Evolutionary conservation across 2,888 invertebrate species (phyloP).

Genomic region (Xestobium rufovillosum): DNA sequence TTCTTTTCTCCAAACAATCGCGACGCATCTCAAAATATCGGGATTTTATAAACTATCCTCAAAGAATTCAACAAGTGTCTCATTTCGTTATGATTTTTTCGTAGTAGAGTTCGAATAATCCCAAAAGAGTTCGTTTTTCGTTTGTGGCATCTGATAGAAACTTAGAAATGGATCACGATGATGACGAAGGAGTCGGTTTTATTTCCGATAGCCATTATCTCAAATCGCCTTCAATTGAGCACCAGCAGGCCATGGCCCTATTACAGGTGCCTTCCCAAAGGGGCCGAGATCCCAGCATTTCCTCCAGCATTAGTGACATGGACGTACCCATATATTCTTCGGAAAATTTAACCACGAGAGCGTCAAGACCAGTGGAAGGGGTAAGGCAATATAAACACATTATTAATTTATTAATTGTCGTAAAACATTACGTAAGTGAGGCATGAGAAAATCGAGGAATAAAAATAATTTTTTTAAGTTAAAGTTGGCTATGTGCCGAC

Average conservation of each 20-base stretch:
- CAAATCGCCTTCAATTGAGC: conserved; percentile 41
- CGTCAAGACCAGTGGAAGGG: conserved; percentile 27
- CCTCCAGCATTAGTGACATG: conserved; percentile 50
- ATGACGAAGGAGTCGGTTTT: conserved; percentile 47
- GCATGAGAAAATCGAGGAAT: too few species aligned
- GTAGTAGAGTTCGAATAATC: conserved; percentile 5
- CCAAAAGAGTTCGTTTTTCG: conserved; percentile 6
- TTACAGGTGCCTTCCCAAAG: conserved; percentile 42
- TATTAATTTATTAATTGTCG: too few species aligned
- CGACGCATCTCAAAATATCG: conserved; percentile 3
- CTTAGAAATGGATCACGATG: conserved; percentile 35
- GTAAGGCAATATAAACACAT: conserved; percentile 30
- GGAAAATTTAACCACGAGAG: conserved; percentile 34
- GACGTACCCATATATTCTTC: conserved; percentile 50
- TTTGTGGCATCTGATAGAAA: not conserved
- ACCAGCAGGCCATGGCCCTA: conserved; percentile 38
- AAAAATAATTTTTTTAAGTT: too few species aligned
- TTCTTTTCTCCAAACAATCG: conserved; percentile 14
- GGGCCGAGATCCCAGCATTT: conserved; percentile 45
- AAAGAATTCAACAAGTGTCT: not conserved
- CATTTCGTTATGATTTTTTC: not conserved
- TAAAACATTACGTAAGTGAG: too few species aligned
- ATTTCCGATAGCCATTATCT: conserved; percentile 50
- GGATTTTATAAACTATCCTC: not conserved
- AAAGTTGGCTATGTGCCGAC: too few species aligned